Conservation (phyloP, 2,888 invertebrate genomes). For the Gibbula magus region DNA sequence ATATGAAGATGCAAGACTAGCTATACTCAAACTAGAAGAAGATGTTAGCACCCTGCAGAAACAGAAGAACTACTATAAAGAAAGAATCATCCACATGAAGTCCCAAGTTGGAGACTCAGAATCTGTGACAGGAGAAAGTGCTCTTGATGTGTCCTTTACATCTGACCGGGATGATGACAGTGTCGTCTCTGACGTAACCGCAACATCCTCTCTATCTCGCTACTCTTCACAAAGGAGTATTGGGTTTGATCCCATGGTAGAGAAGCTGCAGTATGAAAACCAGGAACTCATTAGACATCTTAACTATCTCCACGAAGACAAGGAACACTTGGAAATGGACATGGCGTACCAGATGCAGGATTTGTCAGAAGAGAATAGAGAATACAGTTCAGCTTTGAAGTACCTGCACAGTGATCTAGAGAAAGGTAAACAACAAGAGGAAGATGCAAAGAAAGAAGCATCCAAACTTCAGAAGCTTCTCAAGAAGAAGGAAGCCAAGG, state of each 20-base stretch:
- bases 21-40: not conserved
- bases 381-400: not conserved
- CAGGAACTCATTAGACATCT: not conserved
- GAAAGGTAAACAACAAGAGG: not conserved
- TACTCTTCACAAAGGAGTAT: slow-evolving; percentile 16
- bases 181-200: not conserved
- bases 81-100: not conserved
- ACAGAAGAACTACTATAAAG: not conserved
- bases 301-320: slow-evolving; percentile 3
- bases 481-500: slow-evolving; percentile 57
- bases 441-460: slow-evolving; percentile 23
- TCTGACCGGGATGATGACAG: not conserved
- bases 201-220: not conserved
- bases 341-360: not conserved
- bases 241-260: slow-evolving; percentile 8
- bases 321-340: not conserved
- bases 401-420: not conserved
- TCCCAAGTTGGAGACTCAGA: not conserved
- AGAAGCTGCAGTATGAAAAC: slow-evolving; percentile 13
- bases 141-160: not conserved
- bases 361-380: not conserved
- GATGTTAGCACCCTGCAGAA: not conserved
- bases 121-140: not conserved
- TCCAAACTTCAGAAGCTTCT: slow-evolving; percentile 45
- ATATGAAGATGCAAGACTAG: not conserved